Evolutionary conservation across 1,140 invertebrate genomes (phyloP).

Genomic region (Grapholita molesta): DNA sequence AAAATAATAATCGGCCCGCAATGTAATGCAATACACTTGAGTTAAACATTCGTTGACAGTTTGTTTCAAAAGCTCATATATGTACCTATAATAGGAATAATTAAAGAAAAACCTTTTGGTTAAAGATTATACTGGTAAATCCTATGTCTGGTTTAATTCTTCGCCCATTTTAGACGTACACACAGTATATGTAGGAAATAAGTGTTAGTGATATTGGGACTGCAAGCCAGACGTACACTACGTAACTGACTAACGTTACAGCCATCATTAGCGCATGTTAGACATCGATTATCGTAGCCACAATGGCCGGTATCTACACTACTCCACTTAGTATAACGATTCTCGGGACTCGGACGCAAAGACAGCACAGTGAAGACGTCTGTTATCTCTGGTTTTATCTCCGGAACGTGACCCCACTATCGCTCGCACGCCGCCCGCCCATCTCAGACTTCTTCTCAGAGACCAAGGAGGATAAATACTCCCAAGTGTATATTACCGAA

Average conservation of each 20-base stretch:
- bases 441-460: conserved; percentile 46
- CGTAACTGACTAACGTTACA: not conserved
- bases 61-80: too few species aligned
- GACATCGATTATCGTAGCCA: not conserved
- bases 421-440: conserved; percentile 48
- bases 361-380: conserved; percentile 56
- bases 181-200: too few species aligned
- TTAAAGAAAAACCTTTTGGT: too few species aligned
- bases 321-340: conserved; percentile 27
- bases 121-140: too few species aligned
- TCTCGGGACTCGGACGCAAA: conserved; percentile 35
- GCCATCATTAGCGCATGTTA: conserved; percentile 24
- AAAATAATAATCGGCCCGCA: too few species aligned
- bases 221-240: not conserved
- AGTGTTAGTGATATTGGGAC: too few species aligned
- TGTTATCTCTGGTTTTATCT: conserved; percentile 59
- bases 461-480: conserved; percentile 57
- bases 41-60: too few species aligned
- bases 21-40: too few species aligned
- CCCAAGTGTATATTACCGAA: conserved; percentile 36
- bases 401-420: conserved; percentile 62
- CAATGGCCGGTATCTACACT: conserved; percentile 3
- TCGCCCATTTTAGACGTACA: too few species aligned
- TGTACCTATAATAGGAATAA: too few species aligned
- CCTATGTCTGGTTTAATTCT: too few species aligned